Percentiles rank a stretch among this genome's conserved stretches.
Evolutionary conservation across 2,797 vertebrate genomes (phyloP).

Genomic region (Fistularia commersonii): DNA sequence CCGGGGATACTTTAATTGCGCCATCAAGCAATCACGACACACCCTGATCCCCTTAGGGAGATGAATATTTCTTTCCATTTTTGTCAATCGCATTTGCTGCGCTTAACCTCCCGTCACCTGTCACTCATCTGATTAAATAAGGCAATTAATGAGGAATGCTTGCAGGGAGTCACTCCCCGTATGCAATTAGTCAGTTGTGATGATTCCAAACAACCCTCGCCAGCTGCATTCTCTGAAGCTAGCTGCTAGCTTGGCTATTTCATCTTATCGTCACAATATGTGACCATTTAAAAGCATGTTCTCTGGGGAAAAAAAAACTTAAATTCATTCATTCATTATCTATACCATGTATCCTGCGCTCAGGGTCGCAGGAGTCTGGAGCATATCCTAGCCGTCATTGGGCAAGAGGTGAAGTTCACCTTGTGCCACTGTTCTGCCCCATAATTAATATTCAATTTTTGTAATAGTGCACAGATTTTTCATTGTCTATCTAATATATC

Average conservation of each 20-base stretch:
- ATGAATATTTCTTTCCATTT: conserved; percentile 40
- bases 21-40: conserved; percentile 47
- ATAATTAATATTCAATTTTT: too few species aligned
- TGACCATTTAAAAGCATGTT: too few species aligned
- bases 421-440: too few species aligned
- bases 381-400: too few species aligned
- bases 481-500: too few species aligned
- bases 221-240: neutral
- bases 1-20: conserved; percentile 64
- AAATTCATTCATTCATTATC: too few species aligned
- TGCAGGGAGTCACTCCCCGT: conserved; percentile 22
- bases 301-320: too few species aligned
- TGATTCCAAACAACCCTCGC: conserved; percentile 2
- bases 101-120: conserved; percentile 58
- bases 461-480: too few species aligned
- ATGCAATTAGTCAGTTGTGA: conserved; percentile 6
- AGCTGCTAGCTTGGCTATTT: neutral
- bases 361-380: too few species aligned
- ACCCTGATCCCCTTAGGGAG: conserved; percentile 32
- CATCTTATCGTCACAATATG: too few species aligned
- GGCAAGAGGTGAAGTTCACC: too few species aligned
- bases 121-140: conserved; percentile 58
- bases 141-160: conserved; percentile 30
- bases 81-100: conserved; percentile 55
- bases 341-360: too few species aligned